phyloP scores from a whole-genome alignment of 2,797 vertebrate genomes.

The Fratercula arctica region DNA sequence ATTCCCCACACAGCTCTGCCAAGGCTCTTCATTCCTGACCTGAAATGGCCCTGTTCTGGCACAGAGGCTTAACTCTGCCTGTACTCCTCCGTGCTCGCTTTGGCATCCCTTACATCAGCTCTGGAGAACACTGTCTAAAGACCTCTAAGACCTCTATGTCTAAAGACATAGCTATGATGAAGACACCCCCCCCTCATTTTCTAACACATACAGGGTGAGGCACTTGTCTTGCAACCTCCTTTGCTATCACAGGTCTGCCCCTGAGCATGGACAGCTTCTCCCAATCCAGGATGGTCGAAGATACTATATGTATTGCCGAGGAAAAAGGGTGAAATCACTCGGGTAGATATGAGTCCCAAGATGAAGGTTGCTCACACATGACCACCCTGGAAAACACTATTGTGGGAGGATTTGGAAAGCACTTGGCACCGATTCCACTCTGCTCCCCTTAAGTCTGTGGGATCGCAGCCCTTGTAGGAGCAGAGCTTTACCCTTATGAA shows the following conservation, averaged over 20 bases:
- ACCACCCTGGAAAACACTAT: not conserved
- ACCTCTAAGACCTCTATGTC: not conserved
- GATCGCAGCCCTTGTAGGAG: not conserved
- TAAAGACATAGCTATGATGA: not conserved
- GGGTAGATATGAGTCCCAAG: not conserved
- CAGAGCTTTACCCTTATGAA: slow-evolving; percentile 17
- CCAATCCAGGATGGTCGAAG: not conserved
- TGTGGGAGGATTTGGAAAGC: not conserved
- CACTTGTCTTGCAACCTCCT: not conserved
- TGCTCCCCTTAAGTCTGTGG: not conserved
- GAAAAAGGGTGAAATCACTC: not conserved
- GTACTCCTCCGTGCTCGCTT: not conserved
- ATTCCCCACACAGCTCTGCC: not conserved
- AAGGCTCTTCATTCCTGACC: not conserved
- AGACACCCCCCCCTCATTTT: not conserved
- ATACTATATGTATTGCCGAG: not conserved
- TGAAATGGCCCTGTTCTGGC: not conserved
- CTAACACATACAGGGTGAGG: not conserved
- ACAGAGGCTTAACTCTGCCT: not conserved
- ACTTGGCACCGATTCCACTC: not conserved
- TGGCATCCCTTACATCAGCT: not conserved
- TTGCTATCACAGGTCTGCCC: not conserved
- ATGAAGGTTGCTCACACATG: not conserved
- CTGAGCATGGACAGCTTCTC: not conserved
- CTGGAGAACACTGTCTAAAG: not conserved